These are phyloP conservation scores for Cirrhinus molitorella DNA, from an alignment of 2,797 vertebrate species.

Conservation along the genomic window DNA sequence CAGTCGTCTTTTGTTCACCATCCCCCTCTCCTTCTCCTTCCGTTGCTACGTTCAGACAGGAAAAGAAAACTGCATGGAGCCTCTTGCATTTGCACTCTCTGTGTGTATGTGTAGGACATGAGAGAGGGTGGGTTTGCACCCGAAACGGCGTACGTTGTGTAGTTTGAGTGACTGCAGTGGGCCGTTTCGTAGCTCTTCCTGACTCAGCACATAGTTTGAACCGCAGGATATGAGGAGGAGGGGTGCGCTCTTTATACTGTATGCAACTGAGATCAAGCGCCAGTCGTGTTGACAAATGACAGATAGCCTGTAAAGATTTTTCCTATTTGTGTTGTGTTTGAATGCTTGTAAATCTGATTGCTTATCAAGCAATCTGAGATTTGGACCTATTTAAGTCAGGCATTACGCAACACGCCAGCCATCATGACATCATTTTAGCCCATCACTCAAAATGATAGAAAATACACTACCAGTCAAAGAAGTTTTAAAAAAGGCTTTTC, in stretches of 20 bases:
- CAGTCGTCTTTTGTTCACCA: conserved; percentile 36
- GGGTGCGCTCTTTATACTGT: conserved; percentile 18
- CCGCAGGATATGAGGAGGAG: conserved; percentile 33
- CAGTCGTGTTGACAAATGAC: background rate
- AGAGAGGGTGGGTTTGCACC: background rate
- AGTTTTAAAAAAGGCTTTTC: no score
- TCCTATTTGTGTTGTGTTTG: background rate
- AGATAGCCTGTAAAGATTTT: background rate
- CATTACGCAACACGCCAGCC: conserved; percentile 15
- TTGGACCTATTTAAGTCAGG: background rate
- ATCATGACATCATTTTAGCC: conserved; percentile 22
- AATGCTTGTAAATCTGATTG: conserved; percentile 15
- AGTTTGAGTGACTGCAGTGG: conserved; percentile 7
- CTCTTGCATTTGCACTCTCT: conserved; percentile 32
- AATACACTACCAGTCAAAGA: background rate
- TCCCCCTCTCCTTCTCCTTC: conserved; percentile 46
- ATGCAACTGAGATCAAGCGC: conserved; percentile 17
- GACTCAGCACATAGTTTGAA: conserved; percentile 53
- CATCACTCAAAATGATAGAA: background rate
- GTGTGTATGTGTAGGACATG: conserved; percentile 7
- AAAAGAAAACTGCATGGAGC: conserved; percentile 15
- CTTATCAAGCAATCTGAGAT: conserved; percentile 14
- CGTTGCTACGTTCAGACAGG: conserved; percentile 7
- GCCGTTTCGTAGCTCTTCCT: conserved; percentile 31
- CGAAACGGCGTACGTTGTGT: background rate